Evolutionary conservation across 2,113 vertebrate genomes (phyloP), one percentile per base, ranked within the genome.

Genomic region (Australoheros scitulus): DNA sequence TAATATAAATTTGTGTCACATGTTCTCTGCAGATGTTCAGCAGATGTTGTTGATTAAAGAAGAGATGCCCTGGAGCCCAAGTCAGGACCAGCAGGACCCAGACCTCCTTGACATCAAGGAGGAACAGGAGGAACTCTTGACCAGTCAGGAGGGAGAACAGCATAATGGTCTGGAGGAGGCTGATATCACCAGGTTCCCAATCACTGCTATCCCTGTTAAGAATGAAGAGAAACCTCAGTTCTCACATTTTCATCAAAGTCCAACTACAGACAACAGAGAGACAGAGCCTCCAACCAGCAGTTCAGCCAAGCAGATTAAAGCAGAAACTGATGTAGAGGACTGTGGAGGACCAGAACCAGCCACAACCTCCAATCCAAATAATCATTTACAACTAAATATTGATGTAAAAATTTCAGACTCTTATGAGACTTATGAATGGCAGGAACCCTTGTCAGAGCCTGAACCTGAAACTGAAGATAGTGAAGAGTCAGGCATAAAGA

Each of bases 211-310:
- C 77, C 57, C 24, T 2, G 43, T 74, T 9, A 89, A 87, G 38
- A 81, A 38, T 41, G 47, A 82, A 20, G 81, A 77, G 81, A 77
- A 82, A 82, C 34, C 61, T 18, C 60, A 65, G 14, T 32, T 14
- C 3, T 63, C 74, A 38, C 8, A 43, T 3, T 50, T 50, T 70
- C 2, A 22, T 82, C 52, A 24, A 50, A 29, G 22, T 18, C 43
- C 6, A 70, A 43, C 43, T 29, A 10, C 50, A 29, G 24, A 70
- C 1, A 29, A 29, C 65, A 50, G 13, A 26, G 58, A 61, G 18
- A 8, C 4, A 1, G 26, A 75, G 5, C 5, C 58, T 75, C 20
- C 61, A 17, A 36, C 61, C 59, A 50, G 18, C 68, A 14, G 47
- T 9, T 81, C 84, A 61, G 26, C 6, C 43, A 55, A 60, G 29